A percentile compares a stretch with the other conserved stretches of the same genome.
These are phyloP conservation scores for Parotocinclus haroldoi DNA, from an alignment of 2,797 vertebrate genomes.

Conservation along the genomic window DNA sequence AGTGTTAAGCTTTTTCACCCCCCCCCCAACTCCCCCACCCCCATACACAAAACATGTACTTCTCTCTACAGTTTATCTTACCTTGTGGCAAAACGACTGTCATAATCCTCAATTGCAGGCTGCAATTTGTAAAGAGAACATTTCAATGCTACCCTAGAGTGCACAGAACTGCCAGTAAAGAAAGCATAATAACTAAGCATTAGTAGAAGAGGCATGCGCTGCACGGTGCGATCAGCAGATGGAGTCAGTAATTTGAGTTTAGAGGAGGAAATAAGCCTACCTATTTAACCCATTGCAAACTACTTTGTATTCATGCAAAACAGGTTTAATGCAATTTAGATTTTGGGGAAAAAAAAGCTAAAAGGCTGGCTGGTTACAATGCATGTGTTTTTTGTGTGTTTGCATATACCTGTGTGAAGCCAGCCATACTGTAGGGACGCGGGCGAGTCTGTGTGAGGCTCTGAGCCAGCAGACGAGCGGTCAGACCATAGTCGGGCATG, in stretches of 20 bases:
- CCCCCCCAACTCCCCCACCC: conserved; percentile 1
- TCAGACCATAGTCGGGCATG: conserved; percentile 88
- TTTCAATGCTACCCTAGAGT: conserved; percentile 28
- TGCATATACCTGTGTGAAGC: conserved; percentile 86
- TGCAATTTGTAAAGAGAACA: conserved; percentile 49
- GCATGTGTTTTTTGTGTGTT: neutral
- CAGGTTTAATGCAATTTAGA: neutral
- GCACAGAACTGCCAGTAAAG: conserved; percentile 7
- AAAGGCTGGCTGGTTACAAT: neutral
- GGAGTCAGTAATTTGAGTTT: conserved; percentile 48
- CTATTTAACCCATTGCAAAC: conserved; percentile 4
- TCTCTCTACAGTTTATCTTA: conserved; percentile 67
- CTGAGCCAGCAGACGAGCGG: conserved; percentile 83
- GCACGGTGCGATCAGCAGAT: conserved; percentile 54
- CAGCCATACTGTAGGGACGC: conserved; percentile 94
- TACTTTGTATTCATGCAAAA: conserved; percentile 10
- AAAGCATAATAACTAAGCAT: neutral
- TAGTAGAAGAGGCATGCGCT: conserved; percentile 14
- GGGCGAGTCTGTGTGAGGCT: conserved; percentile 85
- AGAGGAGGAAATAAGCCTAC: no score
- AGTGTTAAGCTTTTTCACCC: neutral
- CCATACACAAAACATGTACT: conserved; percentile 24
- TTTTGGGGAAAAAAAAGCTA: no score
- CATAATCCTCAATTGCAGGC: conserved; percentile 92
- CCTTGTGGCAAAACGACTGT: conserved; percentile 90